Evolutionary conservation across 2,113 vertebrate species (phyloP).

Genomic region (Urocitellus parryii): DNA sequence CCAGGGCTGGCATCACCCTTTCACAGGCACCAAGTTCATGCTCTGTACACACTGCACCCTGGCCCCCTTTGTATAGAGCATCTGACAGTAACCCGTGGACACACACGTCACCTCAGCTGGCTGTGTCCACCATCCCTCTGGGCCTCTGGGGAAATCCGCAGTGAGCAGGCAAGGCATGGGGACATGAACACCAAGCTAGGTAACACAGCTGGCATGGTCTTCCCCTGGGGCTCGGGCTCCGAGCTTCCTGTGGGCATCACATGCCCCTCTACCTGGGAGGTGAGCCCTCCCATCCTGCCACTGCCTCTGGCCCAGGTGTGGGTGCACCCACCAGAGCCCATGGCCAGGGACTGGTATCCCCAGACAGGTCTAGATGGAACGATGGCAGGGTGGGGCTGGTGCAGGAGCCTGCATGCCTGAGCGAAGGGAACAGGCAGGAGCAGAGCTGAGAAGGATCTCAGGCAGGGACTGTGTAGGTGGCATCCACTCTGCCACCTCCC

Average conservation of each 20-base stretch:
- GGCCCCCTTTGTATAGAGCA: no score
- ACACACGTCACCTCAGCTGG: neutral
- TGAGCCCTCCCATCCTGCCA: no score
- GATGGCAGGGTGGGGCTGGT: neutral
- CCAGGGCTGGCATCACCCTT: neutral
- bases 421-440: accelerated
- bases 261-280: no score
- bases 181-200: neutral
- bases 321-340: neutral
- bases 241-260: accelerated
- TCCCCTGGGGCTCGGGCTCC: no score
- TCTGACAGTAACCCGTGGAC: no score
- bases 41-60: neutral
- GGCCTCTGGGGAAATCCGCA: neutral
- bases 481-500: neutral
- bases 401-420: neutral
- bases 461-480: no score
- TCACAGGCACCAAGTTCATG: neutral
- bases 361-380: neutral
- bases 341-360: neutral
- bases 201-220: no score
- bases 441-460: accelerated
- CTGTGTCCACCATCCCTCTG: neutral
- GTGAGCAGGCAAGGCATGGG: no score
- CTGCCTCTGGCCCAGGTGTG: neutral